Evolutionary conservation across 2,113 vertebrate species (phyloP), one percentile per base, ranked within the genome.

Genomic region (Lucifuga dentata): DNA sequence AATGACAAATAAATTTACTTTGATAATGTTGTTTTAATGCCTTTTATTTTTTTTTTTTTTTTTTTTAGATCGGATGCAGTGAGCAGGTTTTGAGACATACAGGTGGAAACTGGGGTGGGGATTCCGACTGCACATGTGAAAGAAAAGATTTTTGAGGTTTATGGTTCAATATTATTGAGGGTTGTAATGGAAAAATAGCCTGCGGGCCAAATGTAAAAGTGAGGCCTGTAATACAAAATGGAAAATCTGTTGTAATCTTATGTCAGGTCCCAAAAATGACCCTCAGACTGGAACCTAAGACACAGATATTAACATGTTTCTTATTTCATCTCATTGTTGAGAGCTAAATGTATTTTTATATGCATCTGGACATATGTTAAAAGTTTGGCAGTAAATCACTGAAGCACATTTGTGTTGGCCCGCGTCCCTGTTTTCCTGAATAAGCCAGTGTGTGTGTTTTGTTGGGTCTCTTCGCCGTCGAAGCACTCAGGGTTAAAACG

Each of bases 281-380:
- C 90, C 75, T 38, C 1, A 66, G 68, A 85, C 58, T 83, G 77
- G 59, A 87, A 75, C 43, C 64, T 57, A 68, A 66, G 76, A 81
- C 79, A 82, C 41, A 55, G 21, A 78, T 82, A 77, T 78, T 78
- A 68, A 58, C 38, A 77, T 72, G 49, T 44, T 29, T 68, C 83
- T 92, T 74, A 90, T 89, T 65, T 90, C 88, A 90, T 86, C 76
- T 85, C 53, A 85, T 84, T 82, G 87, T 88, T 57, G 72, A 79
- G 55, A 73, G 70, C 60, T 67, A 69, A 78, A 66, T 76, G 57
- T 44, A 26, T 78, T 82, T 29, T 85, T 81, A 63, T 83, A 80
- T 90, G 80, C 91, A 91, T 89, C 86, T 91, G 90, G 76, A 77
- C 81, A 83, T 85, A 83, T 91, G 90, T 84, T 66, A 89, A 85